These are phyloP conservation scores for Turnix velox DNA, from an alignment of 2,113 vertebrate species.

Conservation along the genomic window DNA sequence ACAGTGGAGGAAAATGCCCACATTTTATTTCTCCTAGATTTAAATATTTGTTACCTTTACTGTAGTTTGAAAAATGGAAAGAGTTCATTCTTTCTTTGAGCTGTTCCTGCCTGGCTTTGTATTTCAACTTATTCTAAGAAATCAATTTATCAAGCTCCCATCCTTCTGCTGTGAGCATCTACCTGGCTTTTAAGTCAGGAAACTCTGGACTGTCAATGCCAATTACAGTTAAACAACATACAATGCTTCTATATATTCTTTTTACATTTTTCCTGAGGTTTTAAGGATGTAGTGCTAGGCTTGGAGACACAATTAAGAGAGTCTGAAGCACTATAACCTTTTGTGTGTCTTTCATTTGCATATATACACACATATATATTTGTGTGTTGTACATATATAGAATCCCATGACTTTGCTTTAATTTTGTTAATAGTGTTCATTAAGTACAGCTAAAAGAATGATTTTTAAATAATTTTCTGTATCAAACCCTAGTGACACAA, in stretches of 20 bases:
- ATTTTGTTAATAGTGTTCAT: neutral
- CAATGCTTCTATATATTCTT: neutral
- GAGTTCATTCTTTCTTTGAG: neutral
- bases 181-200: neutral
- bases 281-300: neutral
- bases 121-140: neutral
- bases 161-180: neutral
- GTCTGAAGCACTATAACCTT: neutral
- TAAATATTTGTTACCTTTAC: neutral
- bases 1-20: neutral
- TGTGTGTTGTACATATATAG: neutral
- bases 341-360: neutral
- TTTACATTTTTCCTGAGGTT: neutral
- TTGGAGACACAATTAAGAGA: neutral
- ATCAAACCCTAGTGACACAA: neutral
- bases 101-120: neutral
- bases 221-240: neutral
- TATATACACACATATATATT: neutral
- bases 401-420: neutral
- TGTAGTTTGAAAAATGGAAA: neutral
- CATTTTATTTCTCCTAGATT: neutral
- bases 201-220: neutral
- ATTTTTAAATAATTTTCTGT: neutral
- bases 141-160: neutral
- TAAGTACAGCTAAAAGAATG: neutral